A percentile compares a stretch with the other conserved stretches of the same genome.
Conservation (phyloP, 2,888 invertebrate species). For the Troides oblongomaculatus region DNA sequence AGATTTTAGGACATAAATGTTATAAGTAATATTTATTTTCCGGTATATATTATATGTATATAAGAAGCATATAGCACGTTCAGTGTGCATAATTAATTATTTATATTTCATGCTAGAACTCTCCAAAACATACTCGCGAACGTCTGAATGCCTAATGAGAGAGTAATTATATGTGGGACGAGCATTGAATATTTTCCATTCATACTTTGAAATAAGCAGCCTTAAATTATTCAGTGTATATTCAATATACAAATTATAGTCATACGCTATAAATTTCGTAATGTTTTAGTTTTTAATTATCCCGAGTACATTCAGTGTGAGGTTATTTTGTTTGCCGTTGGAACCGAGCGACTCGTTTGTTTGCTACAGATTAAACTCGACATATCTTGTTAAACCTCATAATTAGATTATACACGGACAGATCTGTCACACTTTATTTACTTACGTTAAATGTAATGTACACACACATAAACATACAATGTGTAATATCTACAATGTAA, state of each 20-base stretch:
- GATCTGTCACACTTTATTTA: neutral
- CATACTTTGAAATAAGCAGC: neutral
- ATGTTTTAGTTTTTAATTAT: neutral
- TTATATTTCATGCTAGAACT: constrained; percentile 3
- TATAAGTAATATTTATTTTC: too few species aligned
- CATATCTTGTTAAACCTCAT: constrained; percentile 6
- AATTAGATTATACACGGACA: constrained; percentile 10
- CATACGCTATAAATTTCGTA: neutral
- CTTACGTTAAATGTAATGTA: neutral
- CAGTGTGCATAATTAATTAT: neutral
- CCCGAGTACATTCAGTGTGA: neutral
- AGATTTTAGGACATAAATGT: too few species aligned
- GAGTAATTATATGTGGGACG: constrained; percentile 3
- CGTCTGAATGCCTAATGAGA: constrained; percentile 4
- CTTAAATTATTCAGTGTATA: neutral
- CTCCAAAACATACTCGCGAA: constrained; percentile 1
- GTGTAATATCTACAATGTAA: neutral
- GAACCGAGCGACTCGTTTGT: neutral
- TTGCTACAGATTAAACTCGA: constrained; percentile 4
- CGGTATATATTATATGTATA: too few species aligned
- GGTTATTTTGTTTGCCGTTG: neutral
- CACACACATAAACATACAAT: too few species aligned
- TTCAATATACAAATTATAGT: constrained; percentile 5
- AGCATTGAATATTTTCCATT: constrained; percentile 5
- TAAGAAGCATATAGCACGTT: neutral